Base-by-base conservation (phyloP, 2,797 vertebrate species). In the Gephyroberyx darwinii region DNA sequence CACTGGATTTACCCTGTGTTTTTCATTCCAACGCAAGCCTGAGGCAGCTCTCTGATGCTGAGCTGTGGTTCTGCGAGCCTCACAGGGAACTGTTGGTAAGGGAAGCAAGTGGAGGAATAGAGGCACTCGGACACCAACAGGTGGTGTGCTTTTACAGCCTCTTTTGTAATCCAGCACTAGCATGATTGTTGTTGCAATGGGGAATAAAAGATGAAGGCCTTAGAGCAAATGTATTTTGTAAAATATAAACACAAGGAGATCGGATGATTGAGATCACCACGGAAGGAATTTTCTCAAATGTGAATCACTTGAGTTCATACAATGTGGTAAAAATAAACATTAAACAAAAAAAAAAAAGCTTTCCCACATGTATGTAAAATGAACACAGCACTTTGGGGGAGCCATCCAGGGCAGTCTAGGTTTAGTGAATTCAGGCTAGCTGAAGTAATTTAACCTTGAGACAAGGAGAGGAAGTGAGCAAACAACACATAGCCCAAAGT, bases 61-160 rank as follows among this genome's bases (percentile, higher is more conserved):
- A 88, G 86, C 71, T 9, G 72, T 31, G 73, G 80, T 74, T 86
- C 79, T 78, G 80, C 58, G 51, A 81, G 86, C 76, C 79, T 84
- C 67, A 64, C 71, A 77, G 75, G 80, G 77, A 85, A 88, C 68
- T 64, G 45, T 64, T 74, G 74, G 70, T 69, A 78, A 80, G 70
- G 62, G 81, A 73, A 87, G 82, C 17, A 67, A 84, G 77, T 50
- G 77, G 84, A 86, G 81, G 82, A 87, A 90, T 74, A 90, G 83
- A 91, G 87, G 88, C 88, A 88, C 85, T 88, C 17, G 82, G 86
- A 91, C 84, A 91, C 91, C 92, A 94, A 94, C 93, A 93, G 93
- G 93, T 94, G 93, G 93, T 91, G 92, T 92, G 83, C 87, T 92
- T 93, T 91, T 92, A 89, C 91, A 85, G 89, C 84, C 87, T 86